These are phyloP conservation scores for Diploscapter pachys DNA, from an alignment of 1,140 invertebrate genomes.

Conservation along the genomic window DNA sequence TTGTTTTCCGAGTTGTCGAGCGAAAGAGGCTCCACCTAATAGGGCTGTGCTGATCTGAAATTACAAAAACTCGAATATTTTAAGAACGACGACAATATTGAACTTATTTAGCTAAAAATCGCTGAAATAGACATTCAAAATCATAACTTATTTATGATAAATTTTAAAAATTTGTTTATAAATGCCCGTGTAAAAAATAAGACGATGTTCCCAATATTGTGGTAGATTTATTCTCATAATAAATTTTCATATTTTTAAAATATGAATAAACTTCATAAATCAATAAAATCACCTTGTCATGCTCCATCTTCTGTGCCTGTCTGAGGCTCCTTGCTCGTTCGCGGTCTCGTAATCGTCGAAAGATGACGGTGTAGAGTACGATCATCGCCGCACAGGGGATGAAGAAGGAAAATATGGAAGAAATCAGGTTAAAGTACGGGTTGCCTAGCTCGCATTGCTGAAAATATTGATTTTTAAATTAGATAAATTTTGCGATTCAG, in stretches of 20 bases:
- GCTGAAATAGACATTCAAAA: neutral
- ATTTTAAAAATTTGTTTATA: neutral
- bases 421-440: conserved; percentile 94
- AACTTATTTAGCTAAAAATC: neutral
- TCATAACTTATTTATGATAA: neutral
- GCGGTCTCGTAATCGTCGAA: conserved; percentile 66
- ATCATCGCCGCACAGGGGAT: conserved; percentile 99
- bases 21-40: conserved; percentile 50
- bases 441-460: conserved; percentile 81
- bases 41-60: conserved; percentile 50
- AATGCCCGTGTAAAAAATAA: neutral
- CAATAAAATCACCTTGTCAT: conserved; percentile 19
- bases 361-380: conserved; percentile 95
- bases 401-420: conserved; percentile 95
- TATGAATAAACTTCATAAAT: neutral
- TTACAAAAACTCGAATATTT: neutral
- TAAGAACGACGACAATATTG: neutral
- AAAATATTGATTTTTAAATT: conserved; percentile 18
- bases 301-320: conserved; percentile 33
- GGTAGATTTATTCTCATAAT: neutral
- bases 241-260: neutral
- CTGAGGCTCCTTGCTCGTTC: conserved; percentile 47
- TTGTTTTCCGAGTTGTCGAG: conserved; percentile 51
- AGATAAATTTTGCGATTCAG: neutral
- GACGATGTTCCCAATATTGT: neutral